phyloP scores from a whole-genome alignment of 2,888 invertebrate genomes.

The Eubasilissa splendida region DNA sequence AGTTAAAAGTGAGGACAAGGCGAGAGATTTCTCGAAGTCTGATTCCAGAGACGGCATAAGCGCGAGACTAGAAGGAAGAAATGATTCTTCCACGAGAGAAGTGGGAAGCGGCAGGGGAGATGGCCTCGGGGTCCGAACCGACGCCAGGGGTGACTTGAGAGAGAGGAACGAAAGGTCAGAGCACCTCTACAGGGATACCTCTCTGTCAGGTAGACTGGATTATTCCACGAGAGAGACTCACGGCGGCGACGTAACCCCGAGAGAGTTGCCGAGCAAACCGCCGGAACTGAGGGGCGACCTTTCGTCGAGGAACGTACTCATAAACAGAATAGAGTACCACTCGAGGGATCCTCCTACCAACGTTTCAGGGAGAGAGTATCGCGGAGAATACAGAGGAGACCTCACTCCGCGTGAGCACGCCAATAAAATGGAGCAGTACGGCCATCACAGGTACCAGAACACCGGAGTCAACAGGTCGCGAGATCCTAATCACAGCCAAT shows the following conservation, averaged over 20 bases:
- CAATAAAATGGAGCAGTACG: slow-evolving; percentile 59
- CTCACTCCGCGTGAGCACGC: slow-evolving; percentile 47
- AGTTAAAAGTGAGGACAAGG: slow-evolving; percentile 54
- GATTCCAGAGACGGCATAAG: slow-evolving; percentile 58
- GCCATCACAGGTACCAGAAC: slow-evolving; percentile 69
- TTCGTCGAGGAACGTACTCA: slow-evolving; percentile 44
- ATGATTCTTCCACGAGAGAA: slow-evolving; percentile 52
- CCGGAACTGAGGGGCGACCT: slow-evolving; percentile 42
- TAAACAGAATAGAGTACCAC: slow-evolving; percentile 53
- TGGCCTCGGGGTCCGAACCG: slow-evolving; percentile 57
- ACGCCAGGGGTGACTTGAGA: slow-evolving; percentile 56
- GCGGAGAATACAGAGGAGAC: slow-evolving; percentile 51
- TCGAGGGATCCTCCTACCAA: slow-evolving; percentile 43
- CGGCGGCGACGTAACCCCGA: slow-evolving; percentile 43
- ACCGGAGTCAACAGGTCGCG: slow-evolving; percentile 58
- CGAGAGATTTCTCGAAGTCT: slow-evolving; percentile 55
- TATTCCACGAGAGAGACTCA: slow-evolving; percentile 48
- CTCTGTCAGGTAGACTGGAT: slow-evolving; percentile 46
- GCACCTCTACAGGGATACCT: slow-evolving; percentile 50
- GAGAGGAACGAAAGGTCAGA: slow-evolving; percentile 42
- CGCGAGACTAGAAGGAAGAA: slow-evolving; percentile 45
- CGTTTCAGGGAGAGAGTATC: slow-evolving; percentile 41
- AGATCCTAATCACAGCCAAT: slow-evolving; percentile 64
- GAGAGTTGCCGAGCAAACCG: slow-evolving; percentile 40
- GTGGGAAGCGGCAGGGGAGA: slow-evolving; percentile 55